Percentiles rank a stretch among this genome's conserved stretches.
These are phyloP conservation scores for Alca torda DNA, from an alignment of 2,797 vertebrate genomes.

Conservation along the genomic window DNA sequence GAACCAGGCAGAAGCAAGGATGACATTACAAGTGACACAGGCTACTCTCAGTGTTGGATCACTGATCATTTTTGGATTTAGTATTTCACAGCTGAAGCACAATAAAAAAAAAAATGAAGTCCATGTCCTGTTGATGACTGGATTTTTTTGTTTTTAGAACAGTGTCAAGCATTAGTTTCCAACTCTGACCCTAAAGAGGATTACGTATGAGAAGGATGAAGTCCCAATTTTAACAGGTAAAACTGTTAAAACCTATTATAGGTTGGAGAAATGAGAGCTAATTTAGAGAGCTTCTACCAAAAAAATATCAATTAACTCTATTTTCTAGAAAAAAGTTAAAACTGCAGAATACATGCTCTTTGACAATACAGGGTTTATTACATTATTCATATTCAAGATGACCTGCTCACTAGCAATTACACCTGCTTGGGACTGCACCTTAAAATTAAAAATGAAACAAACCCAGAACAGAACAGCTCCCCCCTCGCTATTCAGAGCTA, in stretches of 20 bases:
- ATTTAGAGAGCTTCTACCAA: not conserved
- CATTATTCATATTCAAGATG: not conserved
- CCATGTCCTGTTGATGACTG: not conserved
- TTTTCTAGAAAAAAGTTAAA: not conserved
- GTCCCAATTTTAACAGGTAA: not conserved
- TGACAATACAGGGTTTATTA: not conserved
- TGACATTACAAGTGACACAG: not conserved
- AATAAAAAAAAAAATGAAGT: not conserved
- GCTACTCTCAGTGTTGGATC: not conserved
- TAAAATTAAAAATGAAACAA: not conserved
- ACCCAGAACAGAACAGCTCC: not conserved
- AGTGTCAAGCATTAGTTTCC: not conserved
- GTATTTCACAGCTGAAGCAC: not conserved
- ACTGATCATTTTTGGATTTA: not conserved
- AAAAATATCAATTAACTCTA: not conserved
- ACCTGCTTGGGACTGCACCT: not conserved
- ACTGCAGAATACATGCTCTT: not conserved
- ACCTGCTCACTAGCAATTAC: not conserved
- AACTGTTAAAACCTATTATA: not conserved
- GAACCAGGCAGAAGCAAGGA: not conserved
- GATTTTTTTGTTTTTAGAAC: not conserved
- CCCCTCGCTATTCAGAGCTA: not conserved
- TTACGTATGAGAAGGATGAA: not conserved
- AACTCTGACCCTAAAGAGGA: not conserved
- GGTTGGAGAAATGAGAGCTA: not conserved